Percentiles rank a stretch among this genome's conserved stretches.
Conservation (phyloP, 2,888 invertebrate genomes). For the Desoria tigrina region DNA sequence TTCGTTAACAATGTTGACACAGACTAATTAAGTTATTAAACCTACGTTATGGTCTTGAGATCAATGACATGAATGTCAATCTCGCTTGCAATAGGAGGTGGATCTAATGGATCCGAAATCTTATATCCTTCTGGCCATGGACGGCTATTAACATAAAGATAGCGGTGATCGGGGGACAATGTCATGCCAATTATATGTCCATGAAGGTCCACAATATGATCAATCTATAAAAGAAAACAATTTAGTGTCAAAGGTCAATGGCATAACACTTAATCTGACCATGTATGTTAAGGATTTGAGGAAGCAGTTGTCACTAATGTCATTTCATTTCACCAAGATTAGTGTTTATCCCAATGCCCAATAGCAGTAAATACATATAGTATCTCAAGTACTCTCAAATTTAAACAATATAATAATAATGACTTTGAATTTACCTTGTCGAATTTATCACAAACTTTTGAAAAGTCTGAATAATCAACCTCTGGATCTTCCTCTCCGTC, state of each 20-base stretch:
- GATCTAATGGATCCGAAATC: constrained; percentile 73
- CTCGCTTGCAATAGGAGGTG: constrained; percentile 82
- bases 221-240: constrained; percentile 59
- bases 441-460: constrained; percentile 40
- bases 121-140: constrained; percentile 75
- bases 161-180: constrained; percentile 67
- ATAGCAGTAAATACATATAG: no score
- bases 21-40: neutral
- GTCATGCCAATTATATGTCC: constrained; percentile 87
- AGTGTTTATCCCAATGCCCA: no score
- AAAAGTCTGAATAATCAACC: constrained; percentile 41
- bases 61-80: constrained; percentile 86
- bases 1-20: neutral
- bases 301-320: no score
- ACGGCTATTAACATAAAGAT: constrained; percentile 78
- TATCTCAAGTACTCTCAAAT: no score
- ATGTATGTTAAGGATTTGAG: no score
- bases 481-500: constrained; percentile 48
- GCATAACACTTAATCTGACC: no score
- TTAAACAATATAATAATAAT: constrained; percentile 1
- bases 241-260: neutral
- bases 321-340: no score
- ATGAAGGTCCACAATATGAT: constrained; percentile 78
- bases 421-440: constrained; percentile 33
- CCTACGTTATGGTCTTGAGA: constrained; percentile 69